Evolutionary conservation across 2,888 invertebrate genomes (phyloP), one percentile per base, ranked within the genome.

Genomic region (Polydrusus pterygomalis): DNA sequence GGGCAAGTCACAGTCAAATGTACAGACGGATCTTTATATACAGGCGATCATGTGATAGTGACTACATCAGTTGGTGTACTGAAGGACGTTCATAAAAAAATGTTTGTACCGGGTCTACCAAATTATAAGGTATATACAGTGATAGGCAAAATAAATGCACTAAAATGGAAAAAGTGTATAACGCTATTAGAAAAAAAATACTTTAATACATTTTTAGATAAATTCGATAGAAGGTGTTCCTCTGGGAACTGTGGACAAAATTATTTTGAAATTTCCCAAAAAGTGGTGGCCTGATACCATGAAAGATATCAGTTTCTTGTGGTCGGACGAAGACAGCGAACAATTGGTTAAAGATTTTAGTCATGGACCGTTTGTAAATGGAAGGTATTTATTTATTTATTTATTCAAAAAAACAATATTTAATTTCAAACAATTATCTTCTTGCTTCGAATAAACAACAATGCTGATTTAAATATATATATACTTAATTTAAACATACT

Each of bases 21-120:
- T 79, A 83, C 84, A 20, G 91, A 92, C 82, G 92, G 91, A 0
- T 82, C 88, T 0, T 78, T 81, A 0, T 92, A 89, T 78, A 84
- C 82, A 18, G 92, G 92, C 0, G 90, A 91, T 80, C 91, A 91
- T 81, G 91, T 93, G 0, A 90, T 95, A 34, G 87, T 93, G 0
- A 94, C 95, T 0, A 88, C 91, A 0, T 92, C 94, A 0, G 84
- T 95, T 0, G 95, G 94, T 0, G 93, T 93, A 0, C 86, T 95
- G 13, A 94, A 94, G 82, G 89, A 89, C 20, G 87, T 89, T 69
- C 86, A 90, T 73, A 79, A 85, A 10, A 84, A 84, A 0, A 76
- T 92, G 30, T 93, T 93, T 82, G 81, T 85, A 2, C 93, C 93
- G 0, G 80, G 86, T 2, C 84, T 93, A 51, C 90, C 92, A 0